phyloP scores from a whole-genome alignment of 2,888 invertebrate genomes.

The Melinopterus prodromus region DNA sequence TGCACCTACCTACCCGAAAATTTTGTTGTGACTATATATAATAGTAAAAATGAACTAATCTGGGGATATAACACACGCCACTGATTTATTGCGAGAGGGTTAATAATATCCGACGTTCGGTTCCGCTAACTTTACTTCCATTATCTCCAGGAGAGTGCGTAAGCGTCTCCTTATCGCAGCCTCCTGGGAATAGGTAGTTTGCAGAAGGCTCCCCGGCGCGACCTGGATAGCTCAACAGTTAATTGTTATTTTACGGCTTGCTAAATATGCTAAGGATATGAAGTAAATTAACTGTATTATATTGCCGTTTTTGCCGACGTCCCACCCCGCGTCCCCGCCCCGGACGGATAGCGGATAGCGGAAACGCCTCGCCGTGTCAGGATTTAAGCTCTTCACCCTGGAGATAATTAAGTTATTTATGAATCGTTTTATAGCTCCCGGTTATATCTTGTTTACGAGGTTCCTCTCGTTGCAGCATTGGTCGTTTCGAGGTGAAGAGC shows the following conservation, averaged over 20 bases:
- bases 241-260: constrained; percentile 35
- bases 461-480: not conserved
- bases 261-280: constrained; percentile 35
- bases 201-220: not conserved
- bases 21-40: too few relatives aligned
- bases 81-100: too few relatives aligned
- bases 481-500: not conserved
- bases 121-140: not conserved
- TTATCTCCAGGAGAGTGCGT: not conserved
- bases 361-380: not conserved
- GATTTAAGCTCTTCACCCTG: not conserved
- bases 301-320: constrained; percentile 27
- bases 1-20: too few relatives aligned
- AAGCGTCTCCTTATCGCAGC: constrained; percentile 22
- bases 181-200: constrained; percentile 16
- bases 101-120: not conserved
- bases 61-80: not conserved
- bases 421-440: not conserved
- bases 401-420: constrained; percentile 4
- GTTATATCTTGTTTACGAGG: not conserved
- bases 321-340: not conserved
- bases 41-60: not conserved
- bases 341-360: not conserved
- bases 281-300: constrained; percentile 32
- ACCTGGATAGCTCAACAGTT: constrained; percentile 22